Base-by-base conservation (phyloP, 2,888 invertebrate genomes). In the Escarpia spicata region DNA sequence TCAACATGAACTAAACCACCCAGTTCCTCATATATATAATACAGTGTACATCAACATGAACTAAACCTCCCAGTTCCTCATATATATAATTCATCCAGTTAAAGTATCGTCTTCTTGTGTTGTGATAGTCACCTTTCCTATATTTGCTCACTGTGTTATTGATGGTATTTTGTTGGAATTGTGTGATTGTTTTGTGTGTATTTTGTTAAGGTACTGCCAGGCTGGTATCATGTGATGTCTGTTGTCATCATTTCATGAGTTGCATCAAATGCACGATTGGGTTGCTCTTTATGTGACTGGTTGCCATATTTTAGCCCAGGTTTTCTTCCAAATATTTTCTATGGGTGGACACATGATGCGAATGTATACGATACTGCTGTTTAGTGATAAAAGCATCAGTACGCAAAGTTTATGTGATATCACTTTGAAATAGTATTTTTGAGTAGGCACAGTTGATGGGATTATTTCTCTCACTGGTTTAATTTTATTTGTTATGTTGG, bases 381-480 rank as follows among this genome's bases (percentile, higher is more conserved):
- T 75, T 75, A 75, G 75, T 75, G 26, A 75, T 75, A 26, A n/a
- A 75, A 75, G n/a, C 26, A 26, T n/a, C 19, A n/a, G 4, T 75
- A 26, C 15, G 19, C 75, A 19, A 75, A 75, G n/a, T 75, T 75
- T 75, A 75, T 26, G 6, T 75, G 19, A 95, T 95, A 98, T 97
- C 93, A 97, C 97, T 94, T 92, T 95, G 58, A 37, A 37, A 26
- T 90, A 75, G 19, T 75, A 26, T 26, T 75, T 26, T 95, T 4
- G 15, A n/a, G 60, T 45, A 26, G 93, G 92, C 97, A 99, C 99
- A 92, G 99, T 99, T 99, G 95, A 99, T 99, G 93, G 99, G 99
- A 92, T 75, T 75, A 75, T 75, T 75, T 75, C n/a, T 75, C 26
- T 75, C 26, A 75, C 6, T 75, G 26, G 75, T 75, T 75, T 75